phyloP scores from a whole-genome alignment of 2,888 invertebrate genomes.

The Drosophila austrosaltans region DNA sequence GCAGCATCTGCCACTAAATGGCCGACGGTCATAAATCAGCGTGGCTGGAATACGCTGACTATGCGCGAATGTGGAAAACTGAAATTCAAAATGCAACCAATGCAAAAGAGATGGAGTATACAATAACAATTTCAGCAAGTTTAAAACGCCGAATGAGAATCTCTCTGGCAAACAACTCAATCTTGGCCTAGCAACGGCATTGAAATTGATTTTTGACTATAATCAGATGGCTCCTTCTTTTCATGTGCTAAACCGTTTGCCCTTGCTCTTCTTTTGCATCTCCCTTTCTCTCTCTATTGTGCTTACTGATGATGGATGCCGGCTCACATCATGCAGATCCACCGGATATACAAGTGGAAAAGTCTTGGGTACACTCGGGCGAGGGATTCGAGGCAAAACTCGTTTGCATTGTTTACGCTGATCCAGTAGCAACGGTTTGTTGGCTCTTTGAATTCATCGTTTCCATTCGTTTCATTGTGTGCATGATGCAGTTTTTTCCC shows the following conservation, averaged over 20 bases:
- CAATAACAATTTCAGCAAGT: not conserved
- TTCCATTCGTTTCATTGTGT: constrained; percentile 50
- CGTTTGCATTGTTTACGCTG: constrained; percentile 88
- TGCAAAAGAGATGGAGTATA: not conserved
- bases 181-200: constrained; percentile 36
- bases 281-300: constrained; percentile 8
- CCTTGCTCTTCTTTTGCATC: constrained; percentile 10
- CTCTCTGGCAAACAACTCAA: constrained; percentile 2
- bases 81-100: not conserved
- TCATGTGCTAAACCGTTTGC: constrained; percentile 46
- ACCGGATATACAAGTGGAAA: constrained; percentile 88
- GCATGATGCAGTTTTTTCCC: constrained; percentile 10
- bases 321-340: constrained; percentile 84
- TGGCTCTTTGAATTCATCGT: constrained; percentile 53
- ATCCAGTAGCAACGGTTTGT: constrained; percentile 88
- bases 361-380: constrained; percentile 89
- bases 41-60: constrained; percentile 1
- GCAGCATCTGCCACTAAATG: constrained; percentile 3
- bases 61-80: not conserved
- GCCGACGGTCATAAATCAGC: constrained; percentile 1
- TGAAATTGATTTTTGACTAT: constrained; percentile 60
- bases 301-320: constrained; percentile 33
- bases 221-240: constrained; percentile 48
- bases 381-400: constrained; percentile 88
- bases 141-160: not conserved